These are phyloP conservation scores for Cotesia glomerata DNA, from an alignment of 1,140 invertebrate genomes.

Conservation along the genomic window DNA sequence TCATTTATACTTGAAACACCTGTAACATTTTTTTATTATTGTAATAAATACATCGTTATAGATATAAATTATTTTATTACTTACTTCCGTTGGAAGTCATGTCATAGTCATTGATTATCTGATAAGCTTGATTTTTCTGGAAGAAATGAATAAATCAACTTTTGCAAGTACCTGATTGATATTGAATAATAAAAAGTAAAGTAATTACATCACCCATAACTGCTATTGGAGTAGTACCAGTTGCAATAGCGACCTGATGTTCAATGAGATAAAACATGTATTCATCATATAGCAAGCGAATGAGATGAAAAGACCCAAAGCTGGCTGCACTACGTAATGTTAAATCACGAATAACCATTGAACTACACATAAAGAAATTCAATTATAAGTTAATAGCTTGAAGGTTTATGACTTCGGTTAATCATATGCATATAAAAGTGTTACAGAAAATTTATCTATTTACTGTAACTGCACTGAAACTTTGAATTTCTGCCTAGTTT, in stretches of 20 bases:
- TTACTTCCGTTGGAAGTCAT: conserved; percentile 56
- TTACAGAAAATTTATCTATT: no score
- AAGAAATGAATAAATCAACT: conserved; percentile 29
- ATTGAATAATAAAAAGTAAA: neutral
- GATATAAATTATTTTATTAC: neutral
- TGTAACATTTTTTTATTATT: conserved; percentile 20
- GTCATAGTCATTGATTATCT: conserved; percentile 55
- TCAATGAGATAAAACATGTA: conserved; percentile 99
- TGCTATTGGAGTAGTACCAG: conserved; percentile 89
- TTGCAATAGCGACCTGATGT: conserved; percentile 91
- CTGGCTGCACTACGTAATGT: conserved; percentile 94
- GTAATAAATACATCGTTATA: neutral
- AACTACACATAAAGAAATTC: conserved; percentile 68
- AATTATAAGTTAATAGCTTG: neutral
- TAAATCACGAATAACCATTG: conserved; percentile 94
- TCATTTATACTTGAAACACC: conserved; percentile 54
- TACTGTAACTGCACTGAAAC: no score
- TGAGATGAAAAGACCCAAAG: conserved; percentile 99
- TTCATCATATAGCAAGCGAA: conserved; percentile 96
- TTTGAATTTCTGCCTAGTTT: no score
- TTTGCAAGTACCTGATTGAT: neutral
- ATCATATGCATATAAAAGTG: no score
- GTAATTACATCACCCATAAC: conserved; percentile 83
- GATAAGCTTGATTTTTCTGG: conserved; percentile 59
- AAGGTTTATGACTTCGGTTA: no score